Evolutionary conservation across 1,140 invertebrate genomes (phyloP).

Genomic region (Oryctes rhinoceros): DNA sequence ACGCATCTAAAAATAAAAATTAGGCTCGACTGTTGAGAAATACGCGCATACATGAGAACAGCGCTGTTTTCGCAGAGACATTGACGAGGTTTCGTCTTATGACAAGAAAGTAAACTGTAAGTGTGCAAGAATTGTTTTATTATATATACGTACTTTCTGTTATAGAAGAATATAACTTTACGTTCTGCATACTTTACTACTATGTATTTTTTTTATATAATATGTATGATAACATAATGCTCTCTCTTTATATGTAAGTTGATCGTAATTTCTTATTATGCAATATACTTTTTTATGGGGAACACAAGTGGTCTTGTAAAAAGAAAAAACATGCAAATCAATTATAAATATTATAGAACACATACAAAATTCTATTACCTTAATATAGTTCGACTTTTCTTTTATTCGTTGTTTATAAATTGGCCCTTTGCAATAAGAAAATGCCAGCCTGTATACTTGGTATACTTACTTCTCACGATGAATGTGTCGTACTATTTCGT

Average conservation of each 20-base stretch:
- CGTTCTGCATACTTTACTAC: neutral
- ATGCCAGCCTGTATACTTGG: too few relatives aligned
- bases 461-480: too few relatives aligned
- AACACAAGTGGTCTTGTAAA: neutral
- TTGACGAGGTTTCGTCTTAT: neutral
- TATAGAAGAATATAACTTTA: neutral
- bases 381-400: too few relatives aligned
- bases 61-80: too few relatives aligned
- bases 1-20: too few relatives aligned
- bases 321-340: neutral
- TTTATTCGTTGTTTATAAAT: too few relatives aligned
- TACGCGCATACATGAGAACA: too few relatives aligned
- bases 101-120: neutral
- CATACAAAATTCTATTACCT: neutral
- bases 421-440: too few relatives aligned
- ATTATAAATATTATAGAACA: neutral
- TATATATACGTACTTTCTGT: neutral
- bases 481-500: too few relatives aligned
- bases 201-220: constrained; percentile 29
- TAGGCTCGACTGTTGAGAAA: too few relatives aligned
- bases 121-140: constrained; percentile 1
- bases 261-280: too few relatives aligned
- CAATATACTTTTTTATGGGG: neutral
- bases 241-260: constrained; percentile 10
- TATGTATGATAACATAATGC: constrained; percentile 20